These are phyloP conservation scores for Ecliptopera silaceata DNA, from an alignment of 2,888 invertebrate genomes.

Conservation along the genomic window DNA sequence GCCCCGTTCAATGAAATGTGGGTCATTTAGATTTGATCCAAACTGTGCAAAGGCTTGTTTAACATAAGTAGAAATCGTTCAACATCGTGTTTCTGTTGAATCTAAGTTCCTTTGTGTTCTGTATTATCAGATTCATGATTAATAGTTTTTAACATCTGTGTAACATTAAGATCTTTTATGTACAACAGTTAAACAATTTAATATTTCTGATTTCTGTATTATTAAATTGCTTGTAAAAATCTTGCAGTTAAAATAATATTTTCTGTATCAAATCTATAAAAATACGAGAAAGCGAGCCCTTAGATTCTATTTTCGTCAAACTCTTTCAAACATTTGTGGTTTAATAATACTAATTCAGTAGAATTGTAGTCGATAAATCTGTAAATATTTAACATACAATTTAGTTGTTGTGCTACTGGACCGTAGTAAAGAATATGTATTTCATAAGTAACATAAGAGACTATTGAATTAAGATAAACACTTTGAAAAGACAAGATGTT, in stretches of 20 bases:
- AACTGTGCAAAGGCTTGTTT: too few species aligned
- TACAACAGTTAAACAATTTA: too few species aligned
- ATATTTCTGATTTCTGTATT: too few species aligned
- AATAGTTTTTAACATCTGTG: too few species aligned
- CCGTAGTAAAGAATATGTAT: conserved; percentile 17
- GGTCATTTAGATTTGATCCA: too few species aligned
- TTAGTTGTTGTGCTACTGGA: conserved; percentile 27
- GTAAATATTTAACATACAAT: conserved; percentile 30
- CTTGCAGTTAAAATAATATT: too few species aligned
- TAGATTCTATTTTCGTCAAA: neutral
- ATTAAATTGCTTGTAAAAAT: too few species aligned
- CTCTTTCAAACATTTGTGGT: neutral
- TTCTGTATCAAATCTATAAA: too few species aligned
- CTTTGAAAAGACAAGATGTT: conserved; percentile 33
- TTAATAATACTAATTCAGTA: neutral
- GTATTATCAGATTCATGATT: too few species aligned
- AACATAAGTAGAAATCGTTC: conserved; percentile 4
- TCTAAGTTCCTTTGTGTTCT: conserved; percentile 3
- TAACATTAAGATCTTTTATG: too few species aligned
- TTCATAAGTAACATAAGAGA: conserved; percentile 23
- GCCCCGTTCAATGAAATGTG: too few species aligned
- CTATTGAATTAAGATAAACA: conserved; percentile 21
- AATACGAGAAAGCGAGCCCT: too few species aligned
- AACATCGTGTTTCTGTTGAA: conserved; percentile 7
- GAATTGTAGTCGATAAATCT: conserved; percentile 18